phyloP scores from a whole-genome alignment of 1,140 invertebrate genomes.

The Daktulosphaira vitifoliae region DNA sequence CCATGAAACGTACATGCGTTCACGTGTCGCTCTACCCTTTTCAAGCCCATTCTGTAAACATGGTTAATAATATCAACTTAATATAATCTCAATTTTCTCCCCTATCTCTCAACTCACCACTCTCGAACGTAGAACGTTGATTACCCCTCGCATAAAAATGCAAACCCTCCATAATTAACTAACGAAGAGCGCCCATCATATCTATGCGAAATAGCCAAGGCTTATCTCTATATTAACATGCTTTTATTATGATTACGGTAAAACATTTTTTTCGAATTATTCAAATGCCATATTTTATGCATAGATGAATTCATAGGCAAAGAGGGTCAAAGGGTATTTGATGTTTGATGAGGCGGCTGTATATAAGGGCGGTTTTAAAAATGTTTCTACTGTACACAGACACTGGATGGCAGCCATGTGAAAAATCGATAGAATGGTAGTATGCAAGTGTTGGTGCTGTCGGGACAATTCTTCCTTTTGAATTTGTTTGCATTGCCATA shows the following conservation, averaged over 20 bases:
- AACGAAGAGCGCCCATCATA: no score
- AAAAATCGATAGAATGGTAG: slow-evolving; percentile 27
- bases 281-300: no score
- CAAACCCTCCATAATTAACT: slow-evolving; percentile 14
- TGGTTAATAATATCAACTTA: slow-evolving; percentile 26
- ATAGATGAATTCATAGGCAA: no score
- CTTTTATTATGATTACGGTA: no score
- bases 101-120: neutral
- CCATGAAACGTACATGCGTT: neutral
- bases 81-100: slow-evolving; percentile 32
- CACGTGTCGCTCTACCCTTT: neutral
- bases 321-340: no score
- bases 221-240: slow-evolving; percentile 3
- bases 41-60: neutral
- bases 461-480: neutral
- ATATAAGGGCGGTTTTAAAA: slow-evolving; percentile 7
- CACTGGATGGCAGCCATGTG: slow-evolving; percentile 2
- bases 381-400: slow-evolving; percentile 4
- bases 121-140: neutral
- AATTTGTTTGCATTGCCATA: no score
- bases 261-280: no score
- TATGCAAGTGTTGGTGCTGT: neutral
- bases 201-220: no score
- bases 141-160: slow-evolving; percentile 22
- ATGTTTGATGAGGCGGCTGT: no score